Percentiles rank a stretch among this genome's conserved stretches.
phyloP scores from a whole-genome alignment of 2,888 invertebrate genomes.

The Sphaeridia pumilis region DNA sequence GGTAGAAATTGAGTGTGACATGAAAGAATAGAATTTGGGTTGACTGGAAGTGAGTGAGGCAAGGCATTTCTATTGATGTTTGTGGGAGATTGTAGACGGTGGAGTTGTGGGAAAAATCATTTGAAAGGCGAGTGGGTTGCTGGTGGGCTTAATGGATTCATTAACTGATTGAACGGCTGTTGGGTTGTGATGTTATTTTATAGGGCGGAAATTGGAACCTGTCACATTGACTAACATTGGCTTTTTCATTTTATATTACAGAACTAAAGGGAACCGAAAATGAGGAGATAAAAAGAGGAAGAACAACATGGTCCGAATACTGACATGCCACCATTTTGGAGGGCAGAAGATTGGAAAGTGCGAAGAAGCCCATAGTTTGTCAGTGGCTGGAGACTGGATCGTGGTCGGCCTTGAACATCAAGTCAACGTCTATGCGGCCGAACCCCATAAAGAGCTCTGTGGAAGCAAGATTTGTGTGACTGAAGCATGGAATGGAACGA shows the following conservation, averaged over 20 bases:
- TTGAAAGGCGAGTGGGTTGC: too few relatives aligned
- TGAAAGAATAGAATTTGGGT: too few relatives aligned
- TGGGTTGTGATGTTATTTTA: too few relatives aligned
- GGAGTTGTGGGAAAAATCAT: too few relatives aligned
- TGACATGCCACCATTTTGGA: constrained; percentile 56
- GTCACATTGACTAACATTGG: too few relatives aligned
- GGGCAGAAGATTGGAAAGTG: constrained; percentile 54
- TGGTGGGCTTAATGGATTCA: too few relatives aligned
- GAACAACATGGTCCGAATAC: constrained; percentile 52
- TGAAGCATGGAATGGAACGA: neutral
- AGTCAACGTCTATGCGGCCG: constrained; percentile 41
- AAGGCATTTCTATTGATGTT: too few relatives aligned
- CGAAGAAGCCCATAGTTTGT: constrained; percentile 54
- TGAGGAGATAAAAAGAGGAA: neutral
- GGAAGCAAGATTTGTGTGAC: neutral
- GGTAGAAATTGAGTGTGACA: too few relatives aligned
- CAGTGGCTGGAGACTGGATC: constrained; percentile 49
- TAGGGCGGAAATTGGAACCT: too few relatives aligned
- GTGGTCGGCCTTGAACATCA: constrained; percentile 51
- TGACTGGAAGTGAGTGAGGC: too few relatives aligned
- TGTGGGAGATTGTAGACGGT: too few relatives aligned
- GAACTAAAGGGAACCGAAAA: neutral
- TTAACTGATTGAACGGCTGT: too few relatives aligned
- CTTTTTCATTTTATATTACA: neutral
- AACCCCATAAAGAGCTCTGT: neutral